phyloP scores from a whole-genome alignment of 2,797 vertebrate genomes.

The Catamblyrhynchus diadema region DNA sequence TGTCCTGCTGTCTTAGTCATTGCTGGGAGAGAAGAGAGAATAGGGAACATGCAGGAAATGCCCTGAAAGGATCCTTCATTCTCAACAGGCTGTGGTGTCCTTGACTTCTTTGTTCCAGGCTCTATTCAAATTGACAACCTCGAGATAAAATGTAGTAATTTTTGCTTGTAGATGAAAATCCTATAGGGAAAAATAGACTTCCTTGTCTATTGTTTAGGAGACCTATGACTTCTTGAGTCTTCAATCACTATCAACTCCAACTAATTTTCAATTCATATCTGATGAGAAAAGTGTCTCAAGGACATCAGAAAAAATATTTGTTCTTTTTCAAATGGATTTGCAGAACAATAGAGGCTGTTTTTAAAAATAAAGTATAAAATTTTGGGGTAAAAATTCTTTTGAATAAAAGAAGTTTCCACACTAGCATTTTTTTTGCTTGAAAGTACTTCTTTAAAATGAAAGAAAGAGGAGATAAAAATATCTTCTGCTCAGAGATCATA shows the following conservation, averaged over 20 bases:
- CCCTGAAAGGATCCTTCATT: not conserved
- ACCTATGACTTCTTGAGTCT: not conserved
- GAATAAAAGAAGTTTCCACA: not conserved
- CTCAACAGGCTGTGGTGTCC: not conserved
- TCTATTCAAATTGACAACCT: not conserved
- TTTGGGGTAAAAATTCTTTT: not conserved
- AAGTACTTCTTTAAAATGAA: not conserved
- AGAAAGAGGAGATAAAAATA: not conserved
- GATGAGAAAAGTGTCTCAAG: not conserved
- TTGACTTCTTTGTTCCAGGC: not conserved
- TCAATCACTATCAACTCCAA: conserved; percentile 3
- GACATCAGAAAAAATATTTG: not conserved
- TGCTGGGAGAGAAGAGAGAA: not conserved
- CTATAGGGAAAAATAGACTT: not conserved
- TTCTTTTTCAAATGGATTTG: not conserved
- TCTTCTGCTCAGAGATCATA: not conserved
- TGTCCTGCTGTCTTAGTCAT: not conserved
- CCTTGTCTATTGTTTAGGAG: not conserved
- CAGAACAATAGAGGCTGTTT: not conserved
- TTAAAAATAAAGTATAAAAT: not conserved
- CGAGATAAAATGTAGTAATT: not conserved
- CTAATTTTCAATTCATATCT: not conserved
- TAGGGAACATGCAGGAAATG: not conserved
- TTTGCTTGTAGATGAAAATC: not conserved
- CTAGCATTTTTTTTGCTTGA: not conserved